phyloP scores from a whole-genome alignment of 2,113 vertebrate species.

The Formicarius rufipectus region DNA sequence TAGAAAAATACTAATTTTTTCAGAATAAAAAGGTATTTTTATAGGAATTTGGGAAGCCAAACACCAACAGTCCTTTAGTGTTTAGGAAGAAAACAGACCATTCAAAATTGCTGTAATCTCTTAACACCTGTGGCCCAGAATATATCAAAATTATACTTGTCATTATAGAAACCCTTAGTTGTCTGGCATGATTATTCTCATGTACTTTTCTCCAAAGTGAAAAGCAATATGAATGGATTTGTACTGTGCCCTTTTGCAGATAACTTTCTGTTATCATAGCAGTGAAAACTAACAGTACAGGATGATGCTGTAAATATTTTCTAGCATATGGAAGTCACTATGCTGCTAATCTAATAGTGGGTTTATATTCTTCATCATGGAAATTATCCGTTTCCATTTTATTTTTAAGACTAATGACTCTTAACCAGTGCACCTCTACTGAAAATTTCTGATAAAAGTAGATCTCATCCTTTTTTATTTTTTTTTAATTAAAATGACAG shows the following conservation, averaged over 20 bases:
- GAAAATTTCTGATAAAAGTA: background rate
- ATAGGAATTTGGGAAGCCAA: background rate
- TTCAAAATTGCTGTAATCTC: background rate
- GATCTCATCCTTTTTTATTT: background rate
- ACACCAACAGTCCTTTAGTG: background rate
- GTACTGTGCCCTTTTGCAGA: background rate
- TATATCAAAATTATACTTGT: background rate
- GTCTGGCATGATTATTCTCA: background rate
- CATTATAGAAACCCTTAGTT: background rate
- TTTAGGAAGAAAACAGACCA: background rate
- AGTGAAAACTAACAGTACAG: background rate
- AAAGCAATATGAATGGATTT: background rate
- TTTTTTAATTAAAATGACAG: background rate
- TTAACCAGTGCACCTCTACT: background rate
- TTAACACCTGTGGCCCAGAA: background rate
- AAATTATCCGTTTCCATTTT: background rate
- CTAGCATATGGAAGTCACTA: background rate
- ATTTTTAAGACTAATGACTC: background rate
- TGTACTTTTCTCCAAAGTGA: background rate
- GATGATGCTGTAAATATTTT: conserved; percentile 4
- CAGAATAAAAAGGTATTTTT: background rate
- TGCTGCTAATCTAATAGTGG: background rate
- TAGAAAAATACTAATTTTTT: background rate
- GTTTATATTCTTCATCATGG: background rate
- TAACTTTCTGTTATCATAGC: background rate